Evolutionary conservation across 2,113 vertebrate genomes (phyloP), one percentile per base, ranked within the genome.

Genomic region (Petromus typicus): DNA sequence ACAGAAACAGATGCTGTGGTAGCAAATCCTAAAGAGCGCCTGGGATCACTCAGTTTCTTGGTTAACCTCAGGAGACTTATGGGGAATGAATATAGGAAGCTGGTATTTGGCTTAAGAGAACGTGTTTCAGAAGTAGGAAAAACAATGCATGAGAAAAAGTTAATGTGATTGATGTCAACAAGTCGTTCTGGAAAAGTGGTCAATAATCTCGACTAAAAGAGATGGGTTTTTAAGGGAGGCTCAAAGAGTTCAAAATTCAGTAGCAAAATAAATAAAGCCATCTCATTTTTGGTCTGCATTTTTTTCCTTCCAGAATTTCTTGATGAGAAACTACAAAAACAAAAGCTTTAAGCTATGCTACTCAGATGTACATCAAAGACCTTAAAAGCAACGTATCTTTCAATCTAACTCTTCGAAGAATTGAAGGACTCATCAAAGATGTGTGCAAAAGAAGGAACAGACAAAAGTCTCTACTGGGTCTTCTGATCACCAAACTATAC

Each of bases 281-380:
- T 71, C 32, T 85, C 66, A 91, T 75, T 91, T 89, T 30, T 88
- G 40, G 16, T 57, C 16, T 22, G 67, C 43, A 63, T 63, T 83
- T 87, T 56, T 87, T 51, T n/a, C 71, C 56, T 89, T 89, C 54
- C 14, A 78, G 71, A 89, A 76, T 93, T 69, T 91, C 40, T 66
- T 82, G 40, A 64, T 59, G 51, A 64, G 37, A 76, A 45, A 78
- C 86, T 54, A 61, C 61, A 86, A 88, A 80, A 79, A 82, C 16
- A 2, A 20, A 92, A n/a, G 89, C 59, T 37, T 95, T 91, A 86
- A 14, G 43, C 56, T 51, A 91, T 66, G 11, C 59, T 51, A 90
- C 45, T 69, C 84, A 78, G 43, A 88, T 84, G 25, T 40, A 30
- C 66, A 90, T 84, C 27, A 90, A 94, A 78, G 78, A 20, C 7